Base-by-base conservation (phyloP, 2,113 vertebrate species). In the Archilochus colubris region DNA sequence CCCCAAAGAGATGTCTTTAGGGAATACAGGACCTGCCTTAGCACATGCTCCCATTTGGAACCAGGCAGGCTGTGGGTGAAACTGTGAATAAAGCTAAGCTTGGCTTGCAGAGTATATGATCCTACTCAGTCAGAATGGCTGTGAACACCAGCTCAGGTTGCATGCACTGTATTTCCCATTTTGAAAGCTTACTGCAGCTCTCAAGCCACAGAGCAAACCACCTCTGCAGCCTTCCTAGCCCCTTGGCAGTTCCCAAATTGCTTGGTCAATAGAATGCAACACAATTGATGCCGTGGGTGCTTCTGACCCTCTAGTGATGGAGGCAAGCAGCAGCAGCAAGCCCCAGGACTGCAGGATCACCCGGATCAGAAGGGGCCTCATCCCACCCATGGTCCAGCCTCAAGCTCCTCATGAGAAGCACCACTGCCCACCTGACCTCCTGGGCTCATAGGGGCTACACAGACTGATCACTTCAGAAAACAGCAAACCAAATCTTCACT, bases 341-440 rank as follows among this genome's bases (percentile, higher is more conserved):
- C 72, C 21, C 27, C 66, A 72, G 73, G 28, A 53, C 48, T 33
- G 11, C 38, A 53, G 61, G 36, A 38, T 28, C 58, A 48, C 70
- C 66, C 30, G n/a, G 13, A 40, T 7, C 1, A 0, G 44, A 57
- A 82, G 15, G 6, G 10, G 5, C 4, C 38, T 51, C 73, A 77
- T 31, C 27, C 21, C 2, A 1, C 6, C 20, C 30, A 10, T 46
- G 25, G 7, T 30, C 51, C 40, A 67, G 20, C 31, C 54, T 73
- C 72, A 53, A 68, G 70, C 15, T 27, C 53, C 75, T 59, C 57
- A 43, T 0, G 1, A 82, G 54, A 62, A 76, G 27, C 18, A 50
- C 1, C 4, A 0, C 40, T 62, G 74, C 38, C 75, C 75, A 25
- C 12, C 5, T 6, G 1, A 33, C 8, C 17, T n/a, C 2, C 1